These are phyloP conservation scores for Passer domesticus DNA, from an alignment of 2,113 vertebrate genomes.

Conservation along the genomic window DNA sequence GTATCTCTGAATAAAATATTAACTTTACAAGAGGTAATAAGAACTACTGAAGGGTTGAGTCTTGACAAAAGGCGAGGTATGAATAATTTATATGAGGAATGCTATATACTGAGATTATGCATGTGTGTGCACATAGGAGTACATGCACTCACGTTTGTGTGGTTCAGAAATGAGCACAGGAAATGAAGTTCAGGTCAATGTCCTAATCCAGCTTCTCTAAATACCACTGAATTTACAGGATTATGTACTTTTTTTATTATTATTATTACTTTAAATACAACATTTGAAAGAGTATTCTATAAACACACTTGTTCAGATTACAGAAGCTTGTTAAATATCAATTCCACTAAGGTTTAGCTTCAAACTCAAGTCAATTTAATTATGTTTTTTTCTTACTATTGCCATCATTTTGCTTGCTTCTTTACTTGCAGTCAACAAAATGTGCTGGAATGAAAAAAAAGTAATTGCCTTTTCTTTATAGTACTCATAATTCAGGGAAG, in stretches of 20 bases:
- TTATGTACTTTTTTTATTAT: background rate
- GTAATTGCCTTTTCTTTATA: background rate
- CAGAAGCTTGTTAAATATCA: background rate
- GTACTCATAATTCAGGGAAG: background rate
- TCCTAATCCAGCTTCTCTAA: background rate
- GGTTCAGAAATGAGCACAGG: background rate
- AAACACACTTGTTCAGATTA: background rate
- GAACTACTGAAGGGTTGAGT: background rate
- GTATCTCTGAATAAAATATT: background rate
- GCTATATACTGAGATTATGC: background rate
- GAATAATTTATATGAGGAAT: background rate
- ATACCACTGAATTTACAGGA: background rate
- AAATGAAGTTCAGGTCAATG: background rate
- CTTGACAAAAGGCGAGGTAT: background rate
- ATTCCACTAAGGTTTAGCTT: background rate
- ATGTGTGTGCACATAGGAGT: rapidly evolving
- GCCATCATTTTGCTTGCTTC: background rate
- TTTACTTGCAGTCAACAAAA: background rate
- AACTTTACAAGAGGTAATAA: background rate
- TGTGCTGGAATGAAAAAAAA: background rate
- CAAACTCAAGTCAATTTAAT: background rate
- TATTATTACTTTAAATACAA: background rate
- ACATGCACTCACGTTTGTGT: background rate
- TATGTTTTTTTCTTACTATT: background rate
- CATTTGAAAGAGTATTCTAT: background rate